Evolutionary conservation across 2,888 invertebrate genomes (phyloP), one percentile per base, ranked within the genome.

Genomic region (Ornithoptera alexandrae): DNA sequence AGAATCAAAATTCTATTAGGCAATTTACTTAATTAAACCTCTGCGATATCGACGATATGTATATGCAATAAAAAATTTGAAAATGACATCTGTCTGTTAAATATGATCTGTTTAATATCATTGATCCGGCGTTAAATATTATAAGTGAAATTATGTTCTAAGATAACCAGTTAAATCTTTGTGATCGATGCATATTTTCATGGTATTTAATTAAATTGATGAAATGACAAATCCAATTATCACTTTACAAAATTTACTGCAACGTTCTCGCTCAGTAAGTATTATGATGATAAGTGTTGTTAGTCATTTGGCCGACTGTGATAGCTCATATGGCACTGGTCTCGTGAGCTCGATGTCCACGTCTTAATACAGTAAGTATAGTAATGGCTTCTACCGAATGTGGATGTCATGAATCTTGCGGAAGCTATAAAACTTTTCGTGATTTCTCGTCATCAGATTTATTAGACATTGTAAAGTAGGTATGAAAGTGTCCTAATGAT

Each of bases 211-310:
- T 20, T 58, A 60, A 60, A 50, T 46, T 22, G 57, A 70, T 8
- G 66, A 42, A 20, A 75, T 75, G 75, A 74, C 72, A 4, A 70
- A 72, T 61, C 69, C 69, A 12, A 62, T 70, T 46, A 66, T 72
- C 46, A 60, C 74, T n/a, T 42, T 70, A 36, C 71, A 73, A 69
- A 72, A 75, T 62, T 56, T 61, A 4, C 72, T 72, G 1, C 69
- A 70, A 46, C 69, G 73, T 50, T 68, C 72, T 15, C 73, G 72
- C 65, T 67, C 60, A 18, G 66, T 67, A n/a, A 30, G 30, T 30
- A 30, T 30, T 30, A 30, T 30, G 30, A 30, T 30, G 22, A 22
- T 22, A 22, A 22, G 5, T 30, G 30, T 30, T 30, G 30, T 30
- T 30, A 30, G 30, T 30, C 30, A 30, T 30, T 30, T 30, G 30